Evolutionary conservation across 1,140 invertebrate genomes (phyloP).

Genomic region (Listronotus oregonensis): DNA sequence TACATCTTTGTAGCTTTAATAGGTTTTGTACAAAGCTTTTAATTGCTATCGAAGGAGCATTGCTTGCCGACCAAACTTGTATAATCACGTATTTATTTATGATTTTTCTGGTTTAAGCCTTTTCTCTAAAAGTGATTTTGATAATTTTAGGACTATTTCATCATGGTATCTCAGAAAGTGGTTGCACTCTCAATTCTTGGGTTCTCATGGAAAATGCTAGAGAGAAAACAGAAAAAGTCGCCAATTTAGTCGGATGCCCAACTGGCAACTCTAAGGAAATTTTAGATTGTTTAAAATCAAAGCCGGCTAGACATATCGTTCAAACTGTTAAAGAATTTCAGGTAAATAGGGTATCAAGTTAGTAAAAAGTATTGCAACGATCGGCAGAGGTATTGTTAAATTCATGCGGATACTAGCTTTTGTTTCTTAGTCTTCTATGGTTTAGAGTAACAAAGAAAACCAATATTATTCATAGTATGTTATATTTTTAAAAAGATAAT

Average conservation of each 20-base stretch:
- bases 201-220: slow-evolving; percentile 59
- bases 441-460: too few species aligned
- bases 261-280: slow-evolving; percentile 53
- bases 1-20: too few species aligned
- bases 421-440: too few species aligned
- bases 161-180: slow-evolving; percentile 79
- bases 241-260: slow-evolving; percentile 62
- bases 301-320: slow-evolving; percentile 57
- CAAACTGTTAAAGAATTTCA: slow-evolving; percentile 49
- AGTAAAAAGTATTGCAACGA: too few species aligned
- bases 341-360: slow-evolving; percentile 31
- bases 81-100: too few species aligned
- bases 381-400: too few species aligned
- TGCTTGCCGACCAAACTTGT: too few species aligned
- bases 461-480: too few species aligned
- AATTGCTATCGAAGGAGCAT: too few species aligned
- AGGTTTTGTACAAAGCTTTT: too few species aligned
- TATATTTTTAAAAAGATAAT: too few species aligned
- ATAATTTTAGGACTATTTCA: slow-evolving; percentile 65
- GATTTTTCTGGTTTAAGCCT: not conserved
- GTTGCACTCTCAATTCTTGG: slow-evolving; percentile 75
- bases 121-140: slow-evolving; percentile 1
- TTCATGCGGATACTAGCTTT: too few species aligned
- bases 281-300: slow-evolving; percentile 62
- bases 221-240: slow-evolving; percentile 62